Evolutionary conservation across 2,113 vertebrate species (phyloP), one percentile per base, ranked within the genome.

Genomic region (Maccullochella peelii): DNA sequence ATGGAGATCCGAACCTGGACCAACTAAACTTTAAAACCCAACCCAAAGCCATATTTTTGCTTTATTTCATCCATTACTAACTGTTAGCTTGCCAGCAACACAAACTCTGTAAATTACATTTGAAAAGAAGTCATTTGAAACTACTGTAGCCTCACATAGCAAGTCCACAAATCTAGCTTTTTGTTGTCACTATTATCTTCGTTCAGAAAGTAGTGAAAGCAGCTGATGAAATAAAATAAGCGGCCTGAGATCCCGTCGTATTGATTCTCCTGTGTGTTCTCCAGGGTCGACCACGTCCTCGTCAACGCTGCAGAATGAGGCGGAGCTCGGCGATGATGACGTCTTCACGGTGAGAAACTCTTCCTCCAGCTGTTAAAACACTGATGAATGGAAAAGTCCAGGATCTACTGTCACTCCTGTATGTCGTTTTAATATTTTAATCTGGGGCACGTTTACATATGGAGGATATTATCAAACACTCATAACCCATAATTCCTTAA

Each of bases 201-300:
- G 12, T 44, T 44, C 50, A 5, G 25, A 58, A 58, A 10, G n/a
- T 6, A 57, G 54, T 27, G 58, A 61, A 62, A 59, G 25, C 15
- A 33, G 58, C 18, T 38, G 61, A 12, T 38, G 2, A 66, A 66
- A 21, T 38, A 63, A 61, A 59, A 59, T 15, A 16, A 20, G 10
- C 40, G 1, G 10, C 14, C 20, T 40, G 4, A 4, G 23, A n/a
- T 4, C 6, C 11, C 4, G 23, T 44, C 14, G 23, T 6, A 47
- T 21, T 52, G 27, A 57, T 5, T 21, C 8, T 70, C 6, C 21
- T 44, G 38, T 80, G 52, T 84, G 63, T 42, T 14, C 52, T 84
- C 16, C 84, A 99, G 97, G 97, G 27, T 99, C 97, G 25, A 99
- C 97, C 0, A 98, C 97, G 33, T 99, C 97, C 25, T 99, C 97